phyloP scores from a whole-genome alignment of 1,140 invertebrate genomes.

The Rhizoglyphus robini region DNA sequence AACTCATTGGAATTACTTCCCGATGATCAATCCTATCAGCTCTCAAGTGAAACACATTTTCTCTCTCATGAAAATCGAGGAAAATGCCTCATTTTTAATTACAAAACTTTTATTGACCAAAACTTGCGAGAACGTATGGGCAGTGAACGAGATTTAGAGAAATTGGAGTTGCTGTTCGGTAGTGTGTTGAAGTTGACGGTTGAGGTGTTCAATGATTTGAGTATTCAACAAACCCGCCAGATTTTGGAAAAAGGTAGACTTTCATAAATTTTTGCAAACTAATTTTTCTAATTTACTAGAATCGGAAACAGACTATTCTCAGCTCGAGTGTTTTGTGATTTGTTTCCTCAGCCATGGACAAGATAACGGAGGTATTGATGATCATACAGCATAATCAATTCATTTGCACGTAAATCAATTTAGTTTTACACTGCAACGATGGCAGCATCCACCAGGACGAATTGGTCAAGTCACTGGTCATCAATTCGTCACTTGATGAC shows the following conservation, averaged over 20 bases:
- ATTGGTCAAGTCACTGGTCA: constrained; percentile 70
- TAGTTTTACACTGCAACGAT: constrained; percentile 67
- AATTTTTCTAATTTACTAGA: constrained; percentile 37
- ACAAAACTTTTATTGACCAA: constrained; percentile 43
- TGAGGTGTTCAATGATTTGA: constrained; percentile 41
- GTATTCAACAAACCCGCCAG: constrained; percentile 47
- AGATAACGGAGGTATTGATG: constrained; percentile 43
- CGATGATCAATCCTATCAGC: no score
- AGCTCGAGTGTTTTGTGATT: constrained; percentile 61
- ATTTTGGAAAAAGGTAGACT: constrained; percentile 45
- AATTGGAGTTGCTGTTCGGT: constrained; percentile 30
- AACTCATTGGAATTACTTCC: no score
- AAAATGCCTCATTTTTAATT: constrained; percentile 74
- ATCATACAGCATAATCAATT: no score
- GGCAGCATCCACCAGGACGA: constrained; percentile 24
- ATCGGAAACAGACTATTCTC: constrained; percentile 52
- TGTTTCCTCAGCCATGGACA: constrained; percentile 80
- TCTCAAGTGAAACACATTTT: no score
- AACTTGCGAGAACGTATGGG: constrained; percentile 31
- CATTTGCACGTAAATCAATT: not conserved
- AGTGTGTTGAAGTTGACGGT: constrained; percentile 34
- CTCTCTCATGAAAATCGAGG: constrained; percentile 64
- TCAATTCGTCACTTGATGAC: constrained; percentile 65
- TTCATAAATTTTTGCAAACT: constrained; percentile 7
- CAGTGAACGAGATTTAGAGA: constrained; percentile 33